phyloP scores from a whole-genome alignment of 2,888 invertebrate genomes.

The Morpho achilles region DNA sequence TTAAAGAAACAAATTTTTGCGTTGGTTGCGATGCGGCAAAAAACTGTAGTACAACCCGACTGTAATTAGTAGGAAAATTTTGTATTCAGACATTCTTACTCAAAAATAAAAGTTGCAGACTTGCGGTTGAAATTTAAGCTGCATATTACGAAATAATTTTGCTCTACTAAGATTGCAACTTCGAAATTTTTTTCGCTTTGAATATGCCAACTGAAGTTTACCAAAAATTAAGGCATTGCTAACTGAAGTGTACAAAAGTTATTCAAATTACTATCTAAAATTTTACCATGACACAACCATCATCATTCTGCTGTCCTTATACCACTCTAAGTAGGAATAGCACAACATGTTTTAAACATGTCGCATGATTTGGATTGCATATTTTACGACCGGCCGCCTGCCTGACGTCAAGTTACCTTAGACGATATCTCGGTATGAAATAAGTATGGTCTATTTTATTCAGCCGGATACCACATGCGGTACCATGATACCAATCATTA shows the following conservation, averaged over 20 bases:
- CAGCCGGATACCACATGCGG: too few relatives aligned
- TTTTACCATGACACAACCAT: too few relatives aligned
- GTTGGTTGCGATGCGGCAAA: slow-evolving; percentile 12
- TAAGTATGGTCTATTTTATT: too few relatives aligned
- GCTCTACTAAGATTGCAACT: slow-evolving; percentile 4
- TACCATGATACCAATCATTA: too few relatives aligned
- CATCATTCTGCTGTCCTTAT: too few relatives aligned
- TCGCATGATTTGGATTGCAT: too few relatives aligned
- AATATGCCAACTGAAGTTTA: slow-evolving; percentile 4
- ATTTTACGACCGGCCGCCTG: too few relatives aligned
- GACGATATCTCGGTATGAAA: too few relatives aligned
- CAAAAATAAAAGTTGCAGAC: slow-evolving; percentile 15
- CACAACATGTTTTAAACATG: too few relatives aligned
- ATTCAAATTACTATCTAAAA: too few relatives aligned
- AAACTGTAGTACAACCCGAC: slow-evolving; percentile 10
- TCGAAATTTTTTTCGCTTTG: slow-evolving; percentile 7
- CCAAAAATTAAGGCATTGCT: not conserved
- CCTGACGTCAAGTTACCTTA: too few relatives aligned
- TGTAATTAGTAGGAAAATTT: slow-evolving; percentile 20
- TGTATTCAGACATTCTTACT: slow-evolving; percentile 16
- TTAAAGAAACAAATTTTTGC: slow-evolving; percentile 18
- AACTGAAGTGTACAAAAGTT: not conserved
- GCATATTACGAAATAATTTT: slow-evolving; percentile 12
- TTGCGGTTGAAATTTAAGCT: slow-evolving; percentile 11
- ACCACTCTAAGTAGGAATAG: too few relatives aligned